Evolutionary conservation across 2,888 invertebrate genomes (phyloP).

Genomic region (Perizoma affinitatum): DNA sequence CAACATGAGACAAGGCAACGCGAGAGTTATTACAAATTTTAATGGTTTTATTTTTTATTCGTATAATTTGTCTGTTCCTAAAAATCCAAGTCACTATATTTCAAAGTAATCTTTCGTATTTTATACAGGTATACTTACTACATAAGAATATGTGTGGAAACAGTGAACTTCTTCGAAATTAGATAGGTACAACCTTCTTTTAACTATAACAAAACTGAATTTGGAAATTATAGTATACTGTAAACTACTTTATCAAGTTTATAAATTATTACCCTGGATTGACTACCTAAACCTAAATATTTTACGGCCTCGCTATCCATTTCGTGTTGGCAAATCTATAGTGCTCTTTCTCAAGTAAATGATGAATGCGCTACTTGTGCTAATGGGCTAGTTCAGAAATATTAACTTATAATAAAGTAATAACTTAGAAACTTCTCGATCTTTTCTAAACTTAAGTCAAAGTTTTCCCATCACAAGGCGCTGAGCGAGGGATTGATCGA

Average conservation of each 20-base stretch:
- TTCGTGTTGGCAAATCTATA: conserved; percentile 63
- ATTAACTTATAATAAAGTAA: too few species aligned
- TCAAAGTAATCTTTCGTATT: not conserved
- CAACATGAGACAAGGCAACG: conserved; percentile 58
- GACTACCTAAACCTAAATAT: conserved; percentile 17
- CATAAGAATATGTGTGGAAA: too few species aligned
- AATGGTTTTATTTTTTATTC: not conserved
- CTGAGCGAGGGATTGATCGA: conserved; percentile 52
- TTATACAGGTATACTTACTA: too few species aligned
- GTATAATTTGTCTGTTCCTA: not conserved
- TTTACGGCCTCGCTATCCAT: conserved; percentile 47
- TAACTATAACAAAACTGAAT: too few species aligned
- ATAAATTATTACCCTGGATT: conserved; percentile 1
- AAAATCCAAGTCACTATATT: not conserved
- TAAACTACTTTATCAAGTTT: conserved; percentile 43
- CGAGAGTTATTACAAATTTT: conserved; percentile 43
- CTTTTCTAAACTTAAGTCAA: conserved; percentile 1
- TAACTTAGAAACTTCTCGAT: not conserved
- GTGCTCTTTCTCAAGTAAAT: conserved; percentile 53
- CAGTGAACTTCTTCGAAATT: too few species aligned
- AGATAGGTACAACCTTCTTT: too few species aligned
- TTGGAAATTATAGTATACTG: conserved; percentile 33
- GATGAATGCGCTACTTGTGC: conserved; percentile 42
- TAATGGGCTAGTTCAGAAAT: conserved; percentile 12
- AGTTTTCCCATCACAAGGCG: conserved; percentile 26